phyloP scores from a whole-genome alignment of 30 jellyfish, hydroid and myxozoan species.

The Aurelia aurita region DNA sequence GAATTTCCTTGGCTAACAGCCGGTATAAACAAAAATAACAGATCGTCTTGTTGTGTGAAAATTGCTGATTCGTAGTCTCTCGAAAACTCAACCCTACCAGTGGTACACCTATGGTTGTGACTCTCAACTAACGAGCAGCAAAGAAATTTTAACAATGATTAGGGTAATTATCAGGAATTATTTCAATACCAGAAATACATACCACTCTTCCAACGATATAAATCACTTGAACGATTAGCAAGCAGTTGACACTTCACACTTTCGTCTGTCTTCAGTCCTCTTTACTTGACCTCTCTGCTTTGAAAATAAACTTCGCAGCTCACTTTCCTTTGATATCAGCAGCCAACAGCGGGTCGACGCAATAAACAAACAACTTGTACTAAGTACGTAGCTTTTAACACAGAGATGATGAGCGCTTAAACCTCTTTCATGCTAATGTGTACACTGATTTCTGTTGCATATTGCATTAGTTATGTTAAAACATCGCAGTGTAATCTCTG shows the following conservation, averaged over 20 bases:
- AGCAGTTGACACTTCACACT: constrained; percentile 30
- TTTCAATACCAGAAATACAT: no score
- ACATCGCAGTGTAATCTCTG: constrained; percentile 33
- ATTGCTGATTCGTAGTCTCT: no score
- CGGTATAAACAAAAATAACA: no score
- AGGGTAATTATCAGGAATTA: no score
- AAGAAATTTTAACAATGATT: no score
- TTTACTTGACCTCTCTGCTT: not conserved
- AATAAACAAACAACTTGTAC: not conserved
- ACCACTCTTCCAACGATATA: not conserved
- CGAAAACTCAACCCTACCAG: no score
- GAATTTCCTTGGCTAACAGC: no score
- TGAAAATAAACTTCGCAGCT: no score
- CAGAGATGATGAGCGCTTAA: constrained; percentile 7
- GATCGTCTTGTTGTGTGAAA: no score
- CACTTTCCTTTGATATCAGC: not conserved
- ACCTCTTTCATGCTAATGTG: constrained; percentile 6
- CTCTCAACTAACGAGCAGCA: no score
- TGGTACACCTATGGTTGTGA: no score
- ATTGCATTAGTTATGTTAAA: constrained; percentile 45
- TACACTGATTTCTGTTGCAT: constrained; percentile 49
- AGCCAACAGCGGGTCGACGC: not conserved
- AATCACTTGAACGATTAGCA: constrained; percentile 44
- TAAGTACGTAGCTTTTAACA: not conserved
- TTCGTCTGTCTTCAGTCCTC: not conserved